Evolutionary conservation across 2,113 vertebrate species (phyloP), one percentile per base, ranked within the genome.

Genomic region (Pollachius pollachius): DNA sequence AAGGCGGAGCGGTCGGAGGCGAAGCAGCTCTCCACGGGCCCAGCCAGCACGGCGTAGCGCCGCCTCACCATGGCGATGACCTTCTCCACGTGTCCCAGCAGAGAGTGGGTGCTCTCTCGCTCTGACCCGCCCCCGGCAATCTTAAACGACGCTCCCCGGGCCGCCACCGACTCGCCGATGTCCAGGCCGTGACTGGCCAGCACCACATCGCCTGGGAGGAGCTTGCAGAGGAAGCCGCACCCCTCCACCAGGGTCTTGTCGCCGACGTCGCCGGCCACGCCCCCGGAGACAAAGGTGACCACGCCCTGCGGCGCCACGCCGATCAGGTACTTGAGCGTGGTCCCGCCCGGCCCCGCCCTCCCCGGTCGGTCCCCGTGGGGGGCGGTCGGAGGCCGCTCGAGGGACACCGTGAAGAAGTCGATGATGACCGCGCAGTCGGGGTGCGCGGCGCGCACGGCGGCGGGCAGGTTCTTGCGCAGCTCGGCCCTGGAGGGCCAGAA

Each of bases 401-500:
- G 82, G 18, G 85, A 88, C 67, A 91, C 90, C 0, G 80, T 86
- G 81, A 93, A 92, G 25, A 88, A 93, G 84, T 92, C 92, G 11
- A 91, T 70, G 21, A 93, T 91, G 73, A 92, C 91, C 0, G 90
- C 91, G 1, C 91, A 92, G 85, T 93, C 89, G 0, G 91, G 92
- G 70, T 91, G 83, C 9, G 85, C 78, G n/a, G 77, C 18, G 16
- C 72, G 81, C 65, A 92, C 73, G 1, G 89, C 88, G 0, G 83
- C 78, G 0, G 92, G 92, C 6, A 92, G 85, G 71, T 92, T 93
- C 64, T 91, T 92, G 19, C 91, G 81, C 4, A 93, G 87, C 76
- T 93, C 92, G 0, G 82, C 85, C 69, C 92, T 74, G 0, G 92
- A 92, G 0, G 91, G 91, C 92, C 91, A 93, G 81, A 92, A 91